Evolutionary conservation across 1,140 invertebrate genomes (phyloP), one percentile per base, ranked within the genome.

Genomic region (Thalassaphorura encarpata): DNA sequence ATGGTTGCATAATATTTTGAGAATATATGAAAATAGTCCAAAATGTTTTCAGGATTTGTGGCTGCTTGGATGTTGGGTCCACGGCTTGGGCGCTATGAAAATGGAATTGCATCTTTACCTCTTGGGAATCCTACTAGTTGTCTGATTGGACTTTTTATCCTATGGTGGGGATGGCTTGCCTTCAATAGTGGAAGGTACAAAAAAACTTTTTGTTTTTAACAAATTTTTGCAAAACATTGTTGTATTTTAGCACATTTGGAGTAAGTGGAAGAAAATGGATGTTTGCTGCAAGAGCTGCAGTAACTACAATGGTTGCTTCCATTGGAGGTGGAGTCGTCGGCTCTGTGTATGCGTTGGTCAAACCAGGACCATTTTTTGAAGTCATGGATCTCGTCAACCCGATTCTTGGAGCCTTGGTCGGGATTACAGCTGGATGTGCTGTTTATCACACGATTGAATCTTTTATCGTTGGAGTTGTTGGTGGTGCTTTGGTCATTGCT

Each of bases 111-210:
- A 13, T 80, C 87, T 0, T 66, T 89, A 23, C 86, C 88, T 0
- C 75, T 93, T 61, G 90, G 89, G 0, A 86, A 83, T 67, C 89
- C 91, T 0, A 89, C 90, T 0, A 94, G 92, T 67, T 87, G 89
- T 6, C 82, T 91, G 26, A 82, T 95, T 77, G 92, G 91, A 0
- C 78, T 92, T 0, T 95, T 94, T 67, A 90, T 94, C 24, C 73
- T 95, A 4, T 96, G 91, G 90, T 94, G 89, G 86, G 89, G 89
- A 0, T 94, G 90, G 89, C 71, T 94, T 36, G 89, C 88, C 2
- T 95, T 94, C 66, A 95, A 95, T 71, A 91, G 88, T 47, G 89
- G 89, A 39, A 73, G 71, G 72, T 73, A 58, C 15, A 2, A 27
- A 29, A 27, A n/a, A n/a, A n/a, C n/a, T n/a, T n/a, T n/a, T n/a